phyloP scores from a whole-genome alignment of 92 coral and sea anemone species.

The Porites divaricata region DNA sequence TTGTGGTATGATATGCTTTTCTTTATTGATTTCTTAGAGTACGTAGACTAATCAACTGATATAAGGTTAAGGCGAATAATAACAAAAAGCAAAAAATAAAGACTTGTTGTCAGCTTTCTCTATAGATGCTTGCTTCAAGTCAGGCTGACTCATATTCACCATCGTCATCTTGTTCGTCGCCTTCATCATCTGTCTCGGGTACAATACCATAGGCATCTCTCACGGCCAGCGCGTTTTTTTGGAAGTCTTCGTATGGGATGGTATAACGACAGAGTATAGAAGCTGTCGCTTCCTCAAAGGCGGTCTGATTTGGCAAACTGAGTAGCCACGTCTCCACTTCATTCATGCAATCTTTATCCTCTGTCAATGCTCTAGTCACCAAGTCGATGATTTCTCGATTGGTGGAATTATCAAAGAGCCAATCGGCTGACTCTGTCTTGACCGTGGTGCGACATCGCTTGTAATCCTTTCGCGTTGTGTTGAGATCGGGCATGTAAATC shows the following conservation, averaged over 20 bases:
- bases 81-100: no score
- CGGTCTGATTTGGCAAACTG: fast-evolving
- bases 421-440: neutral
- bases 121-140: no score
- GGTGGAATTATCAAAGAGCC: neutral
- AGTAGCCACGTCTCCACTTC: neutral
- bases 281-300: neutral
- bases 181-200: constrained; percentile 13
- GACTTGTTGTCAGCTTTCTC: no score
- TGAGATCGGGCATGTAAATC: neutral
- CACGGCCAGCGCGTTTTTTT: neutral
- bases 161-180: neutral
- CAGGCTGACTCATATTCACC: no score
- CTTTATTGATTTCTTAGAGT: no score
- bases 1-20: neutral
- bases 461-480: neutral
- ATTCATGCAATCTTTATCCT: no score
- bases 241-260: neutral
- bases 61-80: no score
- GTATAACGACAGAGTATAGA: neutral
- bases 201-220: neutral
- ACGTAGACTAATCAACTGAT: no score
- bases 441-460: neutral
- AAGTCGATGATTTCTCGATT: neutral
- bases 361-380: neutral